Conservation (phyloP, 2,888 invertebrate genomes). For the Drosophila ezoana region DNA sequence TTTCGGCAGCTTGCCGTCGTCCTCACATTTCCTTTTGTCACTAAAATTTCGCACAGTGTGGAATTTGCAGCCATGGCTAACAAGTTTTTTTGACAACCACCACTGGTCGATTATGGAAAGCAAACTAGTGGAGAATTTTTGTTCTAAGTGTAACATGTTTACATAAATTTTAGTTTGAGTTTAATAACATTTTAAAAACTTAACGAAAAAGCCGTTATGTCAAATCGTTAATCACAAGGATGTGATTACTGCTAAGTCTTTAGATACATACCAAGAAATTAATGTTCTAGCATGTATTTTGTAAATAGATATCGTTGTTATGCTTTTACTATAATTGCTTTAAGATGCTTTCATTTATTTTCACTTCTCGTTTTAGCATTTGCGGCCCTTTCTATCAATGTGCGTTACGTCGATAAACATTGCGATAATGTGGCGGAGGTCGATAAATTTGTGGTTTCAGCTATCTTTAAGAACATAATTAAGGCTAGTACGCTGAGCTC, state of each 20-base stretch:
- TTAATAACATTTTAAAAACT: background rate
- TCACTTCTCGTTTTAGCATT: background rate
- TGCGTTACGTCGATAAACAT: slow-evolving; percentile 2
- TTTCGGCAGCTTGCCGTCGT: slow-evolving; percentile 85
- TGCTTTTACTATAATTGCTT: background rate
- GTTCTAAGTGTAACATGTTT: slow-evolving; percentile 29
- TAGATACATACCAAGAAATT: background rate
- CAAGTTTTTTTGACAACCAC: background rate
- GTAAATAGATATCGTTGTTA: too few relatives aligned
- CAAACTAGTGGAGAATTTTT: background rate
- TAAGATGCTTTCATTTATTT: background rate
- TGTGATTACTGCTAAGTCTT: background rate
- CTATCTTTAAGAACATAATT: background rate
- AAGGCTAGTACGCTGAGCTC: background rate
- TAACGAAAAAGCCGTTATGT: slow-evolving; percentile 16
- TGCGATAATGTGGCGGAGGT: slow-evolving; percentile 6
- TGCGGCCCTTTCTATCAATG: background rate
- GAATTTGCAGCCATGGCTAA: background rate
- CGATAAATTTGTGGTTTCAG: slow-evolving; percentile 9
- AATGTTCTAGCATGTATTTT: background rate
- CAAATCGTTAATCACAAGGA: slow-evolving; percentile 1
- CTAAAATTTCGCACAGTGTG: slow-evolving; percentile 8
- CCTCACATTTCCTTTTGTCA: background rate
- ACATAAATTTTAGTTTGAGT: background rate
- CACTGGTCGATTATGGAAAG: slow-evolving; percentile 4